phyloP scores from a whole-genome alignment of 2,113 vertebrate species.

The Nerophis lumbriciformis region DNA sequence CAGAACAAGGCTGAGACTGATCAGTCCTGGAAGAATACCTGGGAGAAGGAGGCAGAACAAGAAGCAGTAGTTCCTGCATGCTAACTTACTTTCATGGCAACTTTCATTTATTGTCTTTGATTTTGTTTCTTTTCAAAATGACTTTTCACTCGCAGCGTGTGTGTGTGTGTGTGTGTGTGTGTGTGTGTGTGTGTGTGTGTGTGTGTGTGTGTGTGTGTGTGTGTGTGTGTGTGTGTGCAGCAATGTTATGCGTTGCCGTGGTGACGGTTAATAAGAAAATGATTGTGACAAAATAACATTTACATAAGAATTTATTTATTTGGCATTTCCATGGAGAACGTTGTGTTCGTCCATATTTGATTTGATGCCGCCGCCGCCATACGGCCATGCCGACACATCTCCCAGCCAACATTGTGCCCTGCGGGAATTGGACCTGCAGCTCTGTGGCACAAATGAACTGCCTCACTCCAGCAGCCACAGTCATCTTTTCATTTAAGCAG shows the following conservation, averaged over 20 bases:
- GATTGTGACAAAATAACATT: constrained; percentile 63
- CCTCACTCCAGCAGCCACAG: not conserved
- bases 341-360: constrained; percentile 45
- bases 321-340: constrained; percentile 39
- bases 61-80: no score
- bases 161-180: no score
- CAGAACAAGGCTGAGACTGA: no score
- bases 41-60: no score
- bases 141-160: not conserved
- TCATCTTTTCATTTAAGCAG: not conserved
- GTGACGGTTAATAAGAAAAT: constrained; percentile 59
- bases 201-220: constrained; percentile 1
- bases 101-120: not conserved
- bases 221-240: constrained; percentile 1
- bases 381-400: constrained; percentile 3
- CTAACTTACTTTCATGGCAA: not conserved
- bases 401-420: not conserved
- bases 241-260: constrained; percentile 23
- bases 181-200: no score
- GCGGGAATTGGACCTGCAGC: not conserved
- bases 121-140: not conserved
- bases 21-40: no score
- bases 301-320: constrained; percentile 60
- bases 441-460: not conserved
- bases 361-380: constrained; percentile 9